phyloP scores from a whole-genome alignment of 2,888 invertebrate species.

The Tetanocera ferruginea region DNA sequence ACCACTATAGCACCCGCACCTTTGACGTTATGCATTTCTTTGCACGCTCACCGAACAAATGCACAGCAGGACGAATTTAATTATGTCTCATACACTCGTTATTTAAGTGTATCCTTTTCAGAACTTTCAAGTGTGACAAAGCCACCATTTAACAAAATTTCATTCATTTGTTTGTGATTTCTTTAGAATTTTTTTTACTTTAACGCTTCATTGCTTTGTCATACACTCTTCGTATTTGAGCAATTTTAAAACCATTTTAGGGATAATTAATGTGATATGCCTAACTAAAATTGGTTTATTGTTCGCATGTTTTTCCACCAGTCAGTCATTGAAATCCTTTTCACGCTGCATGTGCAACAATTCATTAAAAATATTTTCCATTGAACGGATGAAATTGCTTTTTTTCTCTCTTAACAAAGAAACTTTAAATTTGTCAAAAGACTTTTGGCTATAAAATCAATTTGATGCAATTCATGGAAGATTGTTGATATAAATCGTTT shows the following conservation, averaged over 20 bases:
- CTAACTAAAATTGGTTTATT: conserved; percentile 49
- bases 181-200: conserved; percentile 14
- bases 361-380: conserved; percentile 35
- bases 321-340: conserved; percentile 31
- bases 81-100: conserved; percentile 30
- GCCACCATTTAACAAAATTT: background rate
- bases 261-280: conserved; percentile 53
- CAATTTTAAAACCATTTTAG: conserved; percentile 40
- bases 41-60: conserved; percentile 41
- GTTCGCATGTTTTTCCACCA: conserved; percentile 22
- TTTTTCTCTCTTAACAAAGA: conserved; percentile 33
- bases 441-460: conserved; percentile 7
- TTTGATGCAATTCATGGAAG: background rate
- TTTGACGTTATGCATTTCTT: background rate
- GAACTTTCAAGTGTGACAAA: conserved; percentile 6
- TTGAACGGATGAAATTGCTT: conserved; percentile 32
- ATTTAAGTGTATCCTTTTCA: conserved; percentile 35
- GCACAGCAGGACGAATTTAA: conserved; percentile 50
- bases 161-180: conserved; percentile 8
- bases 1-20: conserved; percentile 11
- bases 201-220: conserved; percentile 18
- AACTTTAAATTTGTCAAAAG: conserved; percentile 39
- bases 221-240: background rate
- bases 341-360: conserved; percentile 41
- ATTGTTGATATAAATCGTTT: background rate